Base-by-base conservation (phyloP, 2,888 invertebrate genomes). In the Clostera curtula region DNA sequence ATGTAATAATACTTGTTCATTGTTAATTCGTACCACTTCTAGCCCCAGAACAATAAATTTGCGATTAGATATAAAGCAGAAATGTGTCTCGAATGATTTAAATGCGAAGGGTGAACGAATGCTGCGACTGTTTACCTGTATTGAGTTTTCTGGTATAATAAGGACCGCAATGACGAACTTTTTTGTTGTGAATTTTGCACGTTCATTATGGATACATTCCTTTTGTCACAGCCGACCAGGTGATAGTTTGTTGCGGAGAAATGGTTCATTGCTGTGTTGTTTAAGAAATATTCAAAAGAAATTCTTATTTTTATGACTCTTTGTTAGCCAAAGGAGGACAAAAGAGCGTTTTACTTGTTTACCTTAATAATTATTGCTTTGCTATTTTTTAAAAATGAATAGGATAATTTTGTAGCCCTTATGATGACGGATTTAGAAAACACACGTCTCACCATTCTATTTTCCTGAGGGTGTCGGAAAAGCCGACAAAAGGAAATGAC, bases 31-130 rank as follows among this genome's bases (percentile, higher is more conserved):
- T 66, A 80, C 64, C 55, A 72, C 62, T 53, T 46, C 53, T 42
- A 61, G 80, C 82, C 83, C 72, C 49, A 49, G 53, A 62, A 71
- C 63, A 73, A 82, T 83, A 83, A 82, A 82, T 83, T 76, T 68
- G 45, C 76, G 79, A 83, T 82, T 83, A 79, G 76, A 64, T 69
- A 61, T 69, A 71, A 75, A 66, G 60, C 57, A 59, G 61, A 65
- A 71, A 69, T 58, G 62, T 68, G 68, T 71, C 69, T 65, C 40
- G 44, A 26, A 46, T 67, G 68, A 82, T 80, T 80, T 76, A 77
- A 75, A 48, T 37, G 34, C 19, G 37, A 53, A 58, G 68, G 75
- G 67, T 57, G 56, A 66, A 43, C 35, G 71, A 63, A 69, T 69
- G 62, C 70, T 66, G 57, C 53, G 49, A 43, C 50, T 74, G 72